These are phyloP conservation scores for Polydrusus cervinus DNA, from an alignment of 2,888 invertebrate genomes.

Conservation along the genomic window DNA sequence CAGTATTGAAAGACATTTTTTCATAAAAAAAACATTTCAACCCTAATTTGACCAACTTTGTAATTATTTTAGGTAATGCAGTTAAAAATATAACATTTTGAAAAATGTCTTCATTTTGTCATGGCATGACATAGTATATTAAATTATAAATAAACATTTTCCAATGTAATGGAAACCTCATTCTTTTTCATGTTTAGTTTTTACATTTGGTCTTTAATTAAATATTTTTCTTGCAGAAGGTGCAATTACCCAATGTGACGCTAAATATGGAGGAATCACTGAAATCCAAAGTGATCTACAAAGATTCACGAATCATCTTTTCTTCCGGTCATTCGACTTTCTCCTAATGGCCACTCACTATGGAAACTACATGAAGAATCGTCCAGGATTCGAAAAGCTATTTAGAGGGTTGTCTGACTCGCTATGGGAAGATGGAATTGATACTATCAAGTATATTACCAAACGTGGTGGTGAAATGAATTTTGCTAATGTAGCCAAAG, in stretches of 20 bases:
- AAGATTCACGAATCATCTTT: conserved; percentile 77
- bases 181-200: neutral
- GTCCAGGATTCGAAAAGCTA: conserved; percentile 84
- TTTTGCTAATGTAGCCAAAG: conserved; percentile 70
- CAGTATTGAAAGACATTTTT: too few relatives aligned
- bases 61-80: too few relatives aligned
- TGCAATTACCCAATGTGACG: conserved; percentile 75
- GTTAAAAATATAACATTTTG: too few relatives aligned
- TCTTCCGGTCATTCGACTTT: conserved; percentile 84
- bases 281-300: conserved; percentile 72
- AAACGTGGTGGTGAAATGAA: conserved; percentile 80
- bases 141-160: too few relatives aligned
- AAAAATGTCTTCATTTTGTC: too few relatives aligned
- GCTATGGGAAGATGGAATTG: conserved; percentile 83
- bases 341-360: conserved; percentile 84
- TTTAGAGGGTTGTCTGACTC: conserved; percentile 84
- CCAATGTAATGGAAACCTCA: too few relatives aligned
- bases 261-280: conserved; percentile 78
- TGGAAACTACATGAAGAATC: conserved; percentile 83
- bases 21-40: too few relatives aligned
- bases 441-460: conserved; percentile 84
- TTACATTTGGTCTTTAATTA: neutral
- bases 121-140: too few relatives aligned
- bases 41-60: too few relatives aligned
- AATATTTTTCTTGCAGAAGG: conserved; percentile 52